Conservation (phyloP, 2,113 vertebrate species). For the Chamaea fasciata region DNA sequence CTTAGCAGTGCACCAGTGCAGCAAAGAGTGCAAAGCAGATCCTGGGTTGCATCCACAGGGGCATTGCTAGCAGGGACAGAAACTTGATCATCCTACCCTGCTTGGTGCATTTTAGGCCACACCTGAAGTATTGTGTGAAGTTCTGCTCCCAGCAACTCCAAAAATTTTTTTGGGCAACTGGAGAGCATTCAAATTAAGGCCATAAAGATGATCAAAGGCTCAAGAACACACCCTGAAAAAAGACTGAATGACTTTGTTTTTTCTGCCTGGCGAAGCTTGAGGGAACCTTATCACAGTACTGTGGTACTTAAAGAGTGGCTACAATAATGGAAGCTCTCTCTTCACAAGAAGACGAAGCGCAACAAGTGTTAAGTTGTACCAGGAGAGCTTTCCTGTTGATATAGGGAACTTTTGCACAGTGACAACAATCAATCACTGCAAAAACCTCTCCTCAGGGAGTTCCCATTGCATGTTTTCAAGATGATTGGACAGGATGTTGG, state of each 20-base stretch:
- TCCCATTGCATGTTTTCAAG: background rate
- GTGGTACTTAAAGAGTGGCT: background rate
- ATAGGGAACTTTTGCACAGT: background rate
- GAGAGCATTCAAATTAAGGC: background rate
- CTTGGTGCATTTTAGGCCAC: background rate
- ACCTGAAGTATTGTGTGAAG: background rate
- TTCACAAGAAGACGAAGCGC: background rate
- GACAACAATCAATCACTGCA: background rate
- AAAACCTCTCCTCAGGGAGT: background rate
- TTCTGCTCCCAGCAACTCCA: background rate
- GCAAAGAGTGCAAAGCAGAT: background rate
- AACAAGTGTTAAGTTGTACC: background rate
- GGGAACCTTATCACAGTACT: background rate
- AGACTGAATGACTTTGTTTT: background rate
- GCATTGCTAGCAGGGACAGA: background rate
- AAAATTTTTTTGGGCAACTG: background rate
- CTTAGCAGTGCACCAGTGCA: background rate
- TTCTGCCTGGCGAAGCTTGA: background rate
- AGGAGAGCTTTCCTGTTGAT: background rate
- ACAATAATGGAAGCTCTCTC: background rate
- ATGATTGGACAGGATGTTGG: background rate
- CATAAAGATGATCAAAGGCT: background rate
- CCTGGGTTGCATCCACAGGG: background rate
- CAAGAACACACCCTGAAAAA: background rate
- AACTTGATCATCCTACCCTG: background rate